These are phyloP conservation scores for Gymnobelideus leadbeateri DNA, from an alignment of 2,113 vertebrate species.

Conservation along the genomic window DNA sequence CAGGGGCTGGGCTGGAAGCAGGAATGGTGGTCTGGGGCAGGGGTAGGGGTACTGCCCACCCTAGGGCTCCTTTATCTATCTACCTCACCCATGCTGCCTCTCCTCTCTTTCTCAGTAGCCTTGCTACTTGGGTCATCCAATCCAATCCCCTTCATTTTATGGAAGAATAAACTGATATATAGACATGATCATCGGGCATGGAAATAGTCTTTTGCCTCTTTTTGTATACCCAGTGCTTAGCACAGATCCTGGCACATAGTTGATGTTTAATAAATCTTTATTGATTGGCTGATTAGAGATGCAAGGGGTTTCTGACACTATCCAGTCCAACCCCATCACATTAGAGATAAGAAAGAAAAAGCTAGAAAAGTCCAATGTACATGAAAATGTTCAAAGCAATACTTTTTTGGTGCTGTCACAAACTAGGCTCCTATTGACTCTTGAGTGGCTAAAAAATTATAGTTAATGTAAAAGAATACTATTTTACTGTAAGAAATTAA, in stretches of 20 bases:
- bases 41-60: not conserved
- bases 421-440: not conserved
- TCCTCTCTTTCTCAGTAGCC: not conserved
- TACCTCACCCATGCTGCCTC: no score
- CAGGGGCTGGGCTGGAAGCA: not conserved
- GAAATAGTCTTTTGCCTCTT: not conserved
- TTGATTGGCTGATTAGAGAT: not conserved
- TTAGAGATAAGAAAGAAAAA: not conserved
- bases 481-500: not conserved
- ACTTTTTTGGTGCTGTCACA: not conserved
- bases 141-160: not conserved
- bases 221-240: not conserved
- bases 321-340: not conserved
- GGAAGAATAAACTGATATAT: not conserved
- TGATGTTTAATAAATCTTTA: not conserved
- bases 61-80: not conserved
- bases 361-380: not conserved
- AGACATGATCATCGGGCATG: not conserved
- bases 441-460: not conserved
- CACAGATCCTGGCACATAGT: not conserved
- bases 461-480: not conserved
- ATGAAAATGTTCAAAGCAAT: not conserved
- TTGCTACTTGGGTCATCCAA: not conserved
- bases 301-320: not conserved
- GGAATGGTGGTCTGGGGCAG: not conserved